Percentiles rank a stretch among this genome's conserved stretches.
Evolutionary conservation across 2,113 vertebrate genomes (phyloP).

Genomic region (Perccottus glenii): DNA sequence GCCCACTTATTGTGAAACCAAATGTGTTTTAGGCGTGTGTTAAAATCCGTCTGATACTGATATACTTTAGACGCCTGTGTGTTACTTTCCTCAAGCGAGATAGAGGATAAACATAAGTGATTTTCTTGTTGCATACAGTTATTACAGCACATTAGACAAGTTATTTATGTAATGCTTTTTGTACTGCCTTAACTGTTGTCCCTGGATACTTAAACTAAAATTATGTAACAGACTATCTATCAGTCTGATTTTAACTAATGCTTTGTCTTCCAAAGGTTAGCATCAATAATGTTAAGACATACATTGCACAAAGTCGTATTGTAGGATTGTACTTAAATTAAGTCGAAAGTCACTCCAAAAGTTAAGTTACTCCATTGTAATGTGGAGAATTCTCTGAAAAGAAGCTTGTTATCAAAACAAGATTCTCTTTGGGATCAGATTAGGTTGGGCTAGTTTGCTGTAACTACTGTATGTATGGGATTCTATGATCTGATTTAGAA

Average conservation of each 20-base stretch:
- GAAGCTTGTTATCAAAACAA: constrained; percentile 63
- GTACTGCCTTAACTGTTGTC: neutral
- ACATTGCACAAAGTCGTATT: too few species aligned
- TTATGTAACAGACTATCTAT: too few species aligned
- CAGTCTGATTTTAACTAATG: too few species aligned
- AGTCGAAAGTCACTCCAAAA: too few species aligned
- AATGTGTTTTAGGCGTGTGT: neutral
- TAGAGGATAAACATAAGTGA: neutral
- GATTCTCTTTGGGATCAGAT: constrained; percentile 60
- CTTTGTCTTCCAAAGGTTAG: too few species aligned
- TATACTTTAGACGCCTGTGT: neutral
- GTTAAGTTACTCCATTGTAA: neutral
- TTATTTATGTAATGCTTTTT: too few species aligned
- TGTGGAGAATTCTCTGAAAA: constrained; percentile 41
- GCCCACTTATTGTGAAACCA: constrained; percentile 11
- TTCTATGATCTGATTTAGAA: constrained; percentile 15
- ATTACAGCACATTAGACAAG: neutral
- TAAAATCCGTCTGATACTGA: neutral
- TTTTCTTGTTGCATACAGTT: neutral
- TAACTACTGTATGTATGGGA: constrained; percentile 59
- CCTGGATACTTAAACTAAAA: neutral
- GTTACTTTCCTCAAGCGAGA: neutral
- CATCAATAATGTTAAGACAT: too few species aligned
- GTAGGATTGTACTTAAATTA: too few species aligned
- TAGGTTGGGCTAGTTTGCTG: constrained; percentile 57